phyloP scores from a whole-genome alignment of 2,888 invertebrate species.

The Chrysodeixis includens region DNA sequence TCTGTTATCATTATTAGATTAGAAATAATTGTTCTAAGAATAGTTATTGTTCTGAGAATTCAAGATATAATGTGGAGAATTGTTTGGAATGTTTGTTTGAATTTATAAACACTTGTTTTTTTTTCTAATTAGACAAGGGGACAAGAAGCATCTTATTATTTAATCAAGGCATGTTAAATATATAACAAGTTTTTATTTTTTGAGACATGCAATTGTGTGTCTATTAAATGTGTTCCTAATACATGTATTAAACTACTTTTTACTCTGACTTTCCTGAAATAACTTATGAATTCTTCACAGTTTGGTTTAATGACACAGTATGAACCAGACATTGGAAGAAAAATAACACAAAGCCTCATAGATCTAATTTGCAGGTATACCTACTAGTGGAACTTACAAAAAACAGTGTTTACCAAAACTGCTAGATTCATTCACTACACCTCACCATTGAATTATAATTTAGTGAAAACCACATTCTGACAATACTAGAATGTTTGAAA shows the following conservation, averaged over 20 bases:
- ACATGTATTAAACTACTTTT: constrained; percentile 14
- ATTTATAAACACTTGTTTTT: not conserved
- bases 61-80: not conserved
- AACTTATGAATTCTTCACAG: constrained; percentile 87
- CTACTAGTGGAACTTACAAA: constrained; percentile 65
- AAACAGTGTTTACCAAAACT: constrained; percentile 70
- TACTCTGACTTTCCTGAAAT: constrained; percentile 34
- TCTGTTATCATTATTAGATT: constrained; percentile 2
- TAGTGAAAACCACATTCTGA: constrained; percentile 57
- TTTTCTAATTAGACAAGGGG: not conserved
- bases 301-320: constrained; percentile 96
- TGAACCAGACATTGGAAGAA: constrained; percentile 95
- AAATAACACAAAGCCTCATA: constrained; percentile 96
- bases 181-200: not conserved
- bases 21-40: not conserved
- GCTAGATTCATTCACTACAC: constrained; percentile 84
- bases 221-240: constrained; percentile 7
- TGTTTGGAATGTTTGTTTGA: no score
- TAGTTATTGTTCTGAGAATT: not conserved
- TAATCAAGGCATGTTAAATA: not conserved
- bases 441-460: constrained; percentile 67
- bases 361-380: constrained; percentile 97
- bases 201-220: not conserved
- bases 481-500: constrained; percentile 43
- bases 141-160: not conserved